Percentiles rank a stretch among this genome's conserved stretches.
These are phyloP conservation scores for Morpho helenor DNA, from an alignment of 2,888 invertebrate genomes.

Conservation along the genomic window DNA sequence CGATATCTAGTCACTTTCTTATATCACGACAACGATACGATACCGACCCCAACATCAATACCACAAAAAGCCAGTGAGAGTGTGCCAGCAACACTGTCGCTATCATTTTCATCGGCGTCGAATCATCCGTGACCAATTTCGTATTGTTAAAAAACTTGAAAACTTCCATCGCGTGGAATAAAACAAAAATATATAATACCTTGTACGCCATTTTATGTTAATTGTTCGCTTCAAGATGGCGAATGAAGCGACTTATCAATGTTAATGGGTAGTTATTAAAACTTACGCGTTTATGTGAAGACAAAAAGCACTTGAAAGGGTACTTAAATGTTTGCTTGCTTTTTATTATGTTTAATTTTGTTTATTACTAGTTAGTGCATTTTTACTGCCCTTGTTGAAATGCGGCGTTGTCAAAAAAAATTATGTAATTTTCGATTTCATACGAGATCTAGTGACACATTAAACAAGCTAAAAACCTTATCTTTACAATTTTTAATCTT, in stretches of 20 bases:
- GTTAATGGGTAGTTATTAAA: constrained; percentile 20
- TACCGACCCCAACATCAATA: constrained; percentile 1
- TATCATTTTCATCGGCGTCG: not conserved
- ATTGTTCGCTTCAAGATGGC: constrained; percentile 20
- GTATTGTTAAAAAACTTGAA: constrained; percentile 1
- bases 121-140: constrained; percentile 1
- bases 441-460: too few relatives aligned
- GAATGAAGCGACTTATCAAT: constrained; percentile 29
- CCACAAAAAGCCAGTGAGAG: not conserved
- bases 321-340: constrained; percentile 19
- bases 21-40: constrained; percentile 4
- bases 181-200: constrained; percentile 8
- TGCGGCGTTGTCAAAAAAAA: constrained; percentile 1
- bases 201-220: constrained; percentile 22
- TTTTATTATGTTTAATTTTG: constrained; percentile 17
- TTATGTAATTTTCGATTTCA: not conserved
- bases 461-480: too few relatives aligned
- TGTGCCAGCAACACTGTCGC: not conserved
- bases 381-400: constrained; percentile 6
- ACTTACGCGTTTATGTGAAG: constrained; percentile 11
- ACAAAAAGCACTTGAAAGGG: constrained; percentile 21
- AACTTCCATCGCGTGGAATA: not conserved
- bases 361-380: constrained; percentile 15
- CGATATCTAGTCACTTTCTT: not conserved
- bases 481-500: too few relatives aligned